A percentile compares a stretch with the other conserved stretches of the same genome.
phyloP scores from a whole-genome alignment of 92 coral and sea anemone species.

The Zoanthus sociatus region DNA sequence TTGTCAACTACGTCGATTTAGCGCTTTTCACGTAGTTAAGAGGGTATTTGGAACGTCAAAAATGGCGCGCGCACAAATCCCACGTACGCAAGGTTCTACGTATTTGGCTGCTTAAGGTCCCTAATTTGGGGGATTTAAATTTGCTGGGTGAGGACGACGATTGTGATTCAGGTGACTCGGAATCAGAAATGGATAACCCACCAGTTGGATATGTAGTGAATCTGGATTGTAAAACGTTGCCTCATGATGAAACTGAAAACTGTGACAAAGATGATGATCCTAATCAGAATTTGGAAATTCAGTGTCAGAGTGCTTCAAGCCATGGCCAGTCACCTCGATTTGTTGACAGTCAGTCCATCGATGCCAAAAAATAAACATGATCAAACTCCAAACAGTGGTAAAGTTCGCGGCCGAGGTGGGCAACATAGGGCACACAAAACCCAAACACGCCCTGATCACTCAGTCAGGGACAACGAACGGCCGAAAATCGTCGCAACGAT shows the following conservation, averaged over 20 bases:
- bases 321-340: background rate
- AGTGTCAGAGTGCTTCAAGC: background rate
- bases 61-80: too few relatives aligned
- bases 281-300: slow-evolving; percentile 1
- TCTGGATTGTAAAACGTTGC: background rate
- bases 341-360: slow-evolving; percentile 5
- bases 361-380: background rate
- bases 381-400: background rate
- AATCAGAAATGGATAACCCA: background rate
- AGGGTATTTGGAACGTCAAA: too few relatives aligned
- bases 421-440: background rate
- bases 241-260: background rate
- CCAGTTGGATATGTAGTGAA: background rate
- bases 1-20: too few relatives aligned
- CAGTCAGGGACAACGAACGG: background rate
- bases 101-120: too few relatives aligned
- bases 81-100: too few relatives aligned
- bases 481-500: background rate
- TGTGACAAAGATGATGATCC: background rate
- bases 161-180: background rate
- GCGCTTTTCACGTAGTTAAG: too few relatives aligned
- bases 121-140: background rate
- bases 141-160: slow-evolving; percentile 6
- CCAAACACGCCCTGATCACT: too few relatives aligned
- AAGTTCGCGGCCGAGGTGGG: background rate